phyloP scores from a whole-genome alignment of 2,113 vertebrate genomes.

The Melanotaenia duboulayi region DNA sequence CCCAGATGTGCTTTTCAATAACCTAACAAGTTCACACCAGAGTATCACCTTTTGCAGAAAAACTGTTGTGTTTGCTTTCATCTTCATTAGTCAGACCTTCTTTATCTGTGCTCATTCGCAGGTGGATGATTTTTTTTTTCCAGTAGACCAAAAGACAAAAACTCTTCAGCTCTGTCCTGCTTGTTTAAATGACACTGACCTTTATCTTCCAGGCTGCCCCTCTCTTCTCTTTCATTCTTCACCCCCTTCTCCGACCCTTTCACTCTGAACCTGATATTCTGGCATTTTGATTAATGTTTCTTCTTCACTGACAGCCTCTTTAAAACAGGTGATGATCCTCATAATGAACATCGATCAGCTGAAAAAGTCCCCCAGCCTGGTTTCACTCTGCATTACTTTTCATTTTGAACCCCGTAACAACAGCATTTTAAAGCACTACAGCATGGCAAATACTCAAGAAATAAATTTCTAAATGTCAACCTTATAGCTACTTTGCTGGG shows the following conservation, averaged over 20 bases:
- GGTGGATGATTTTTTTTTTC: constrained; percentile 38
- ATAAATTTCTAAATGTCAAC: constrained; percentile 7
- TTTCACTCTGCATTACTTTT: constrained; percentile 5
- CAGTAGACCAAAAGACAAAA: constrained; percentile 37
- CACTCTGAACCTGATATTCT: constrained; percentile 20
- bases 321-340: constrained; percentile 12
- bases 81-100: no score
- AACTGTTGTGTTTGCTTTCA: no score
- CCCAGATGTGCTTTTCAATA: no score
- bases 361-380: constrained; percentile 1
- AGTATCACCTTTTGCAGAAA: no score
- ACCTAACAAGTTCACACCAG: no score
- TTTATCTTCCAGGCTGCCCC: background rate
- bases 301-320: background rate
- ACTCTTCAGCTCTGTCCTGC: constrained; percentile 58
- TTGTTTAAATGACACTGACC: background rate
- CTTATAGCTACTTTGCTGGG: no score
- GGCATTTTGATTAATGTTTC: constrained; percentile 22
- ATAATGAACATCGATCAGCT: background rate
- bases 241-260: constrained; percentile 5
- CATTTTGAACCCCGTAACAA: background rate
- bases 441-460: background rate
- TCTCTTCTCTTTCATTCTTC: constrained; percentile 14
- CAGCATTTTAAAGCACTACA: background rate
- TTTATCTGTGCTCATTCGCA: background rate